Evolutionary conservation across 2,888 invertebrate species (phyloP).

Genomic region (Anorthoa munda): DNA sequence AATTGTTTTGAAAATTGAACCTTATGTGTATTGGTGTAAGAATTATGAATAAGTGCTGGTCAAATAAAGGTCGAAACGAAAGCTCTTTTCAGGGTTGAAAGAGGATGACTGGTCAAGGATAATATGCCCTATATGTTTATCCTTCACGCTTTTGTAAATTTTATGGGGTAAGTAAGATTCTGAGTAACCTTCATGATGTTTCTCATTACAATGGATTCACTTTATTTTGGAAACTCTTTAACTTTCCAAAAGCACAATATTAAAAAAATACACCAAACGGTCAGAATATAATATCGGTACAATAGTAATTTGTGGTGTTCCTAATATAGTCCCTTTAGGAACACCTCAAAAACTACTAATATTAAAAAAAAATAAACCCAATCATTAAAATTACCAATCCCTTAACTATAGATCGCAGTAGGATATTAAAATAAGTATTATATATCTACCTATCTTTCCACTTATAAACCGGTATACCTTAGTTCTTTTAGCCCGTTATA

Average conservation of each 20-base stretch:
- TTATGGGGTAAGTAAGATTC: conserved; percentile 8
- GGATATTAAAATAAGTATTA: not conserved
- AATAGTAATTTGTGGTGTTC: too few species aligned
- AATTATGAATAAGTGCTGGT: conserved; percentile 17
- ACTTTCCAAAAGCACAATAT: too few species aligned
- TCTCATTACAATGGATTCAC: not conserved
- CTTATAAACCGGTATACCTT: not conserved
- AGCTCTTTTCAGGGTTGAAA: conserved; percentile 57
- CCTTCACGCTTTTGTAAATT: conserved; percentile 32
- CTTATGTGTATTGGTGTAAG: conserved; percentile 12
- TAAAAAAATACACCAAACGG: too few species aligned
- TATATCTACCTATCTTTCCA: too few species aligned
- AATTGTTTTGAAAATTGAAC: conserved; percentile 33
- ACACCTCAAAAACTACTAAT: not conserved
- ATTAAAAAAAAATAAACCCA: not conserved
- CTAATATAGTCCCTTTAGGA: not conserved
- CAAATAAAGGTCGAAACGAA: conserved; percentile 41
- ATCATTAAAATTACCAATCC: not conserved
- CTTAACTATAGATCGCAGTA: not conserved
- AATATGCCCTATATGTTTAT: conserved; percentile 43
- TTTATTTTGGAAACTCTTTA: too few species aligned
- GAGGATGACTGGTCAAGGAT: conserved; percentile 59
- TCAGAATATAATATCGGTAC: too few species aligned
- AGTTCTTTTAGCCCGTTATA: not conserved
- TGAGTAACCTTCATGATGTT: not conserved